phyloP scores from a whole-genome alignment of 2,888 invertebrate genomes.

The Camptogramma bilineatum region DNA sequence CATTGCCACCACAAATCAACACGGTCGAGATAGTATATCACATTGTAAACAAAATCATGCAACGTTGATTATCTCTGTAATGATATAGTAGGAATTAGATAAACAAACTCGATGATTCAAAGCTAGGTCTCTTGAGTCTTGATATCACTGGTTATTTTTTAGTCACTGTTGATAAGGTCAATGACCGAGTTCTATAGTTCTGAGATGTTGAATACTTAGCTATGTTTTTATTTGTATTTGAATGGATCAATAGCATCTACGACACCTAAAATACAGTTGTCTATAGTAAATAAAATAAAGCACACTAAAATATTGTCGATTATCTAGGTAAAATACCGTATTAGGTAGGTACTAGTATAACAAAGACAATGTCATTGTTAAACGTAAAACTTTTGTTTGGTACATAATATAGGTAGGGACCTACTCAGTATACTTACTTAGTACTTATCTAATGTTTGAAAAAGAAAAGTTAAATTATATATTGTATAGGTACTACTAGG shows the following conservation, averaged over 20 bases:
- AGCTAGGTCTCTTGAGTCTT: not conserved
- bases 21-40: constrained; percentile 39
- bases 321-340: too few relatives aligned
- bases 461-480: too few relatives aligned
- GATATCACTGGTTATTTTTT: not conserved
- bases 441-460: too few relatives aligned
- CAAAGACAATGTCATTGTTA: too few relatives aligned
- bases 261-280: too few relatives aligned
- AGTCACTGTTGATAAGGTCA: not conserved
- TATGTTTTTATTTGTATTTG: not conserved
- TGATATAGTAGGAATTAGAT: constrained; percentile 20
- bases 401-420: too few relatives aligned
- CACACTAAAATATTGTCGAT: too few relatives aligned
- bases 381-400: too few relatives aligned
- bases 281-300: too few relatives aligned
- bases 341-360: too few relatives aligned
- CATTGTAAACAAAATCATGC: constrained; percentile 37
- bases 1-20: constrained; percentile 34
- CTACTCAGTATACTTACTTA: too few relatives aligned
- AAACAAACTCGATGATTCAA: not conserved
- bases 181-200: not conserved
- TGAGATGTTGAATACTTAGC: not conserved
- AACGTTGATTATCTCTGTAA: constrained; percentile 33
- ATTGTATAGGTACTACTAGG: too few relatives aligned
- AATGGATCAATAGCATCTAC: not conserved